These are phyloP conservation scores for Penaeus indicus DNA, from an alignment of 1,140 invertebrate genomes.

Conservation along the genomic window DNA sequence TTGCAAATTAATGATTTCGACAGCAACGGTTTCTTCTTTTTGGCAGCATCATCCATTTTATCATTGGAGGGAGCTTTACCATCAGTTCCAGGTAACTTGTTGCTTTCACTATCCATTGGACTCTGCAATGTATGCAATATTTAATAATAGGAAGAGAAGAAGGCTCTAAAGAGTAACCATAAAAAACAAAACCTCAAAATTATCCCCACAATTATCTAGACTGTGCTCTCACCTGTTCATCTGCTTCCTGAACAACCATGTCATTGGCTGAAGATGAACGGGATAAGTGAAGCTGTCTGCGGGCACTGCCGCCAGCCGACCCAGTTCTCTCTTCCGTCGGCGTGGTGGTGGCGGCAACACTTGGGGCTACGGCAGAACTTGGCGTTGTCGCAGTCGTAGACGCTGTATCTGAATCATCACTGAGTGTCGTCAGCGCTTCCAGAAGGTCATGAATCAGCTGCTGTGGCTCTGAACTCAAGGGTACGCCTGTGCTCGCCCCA, in stretches of 20 bases:
- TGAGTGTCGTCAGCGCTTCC: slow-evolving; percentile 74
- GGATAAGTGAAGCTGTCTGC: slow-evolving; percentile 55
- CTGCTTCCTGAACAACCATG: slow-evolving; percentile 65
- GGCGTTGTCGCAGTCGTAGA: slow-evolving; percentile 4
- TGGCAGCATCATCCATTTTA: slow-evolving; percentile 71
- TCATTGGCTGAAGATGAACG: slow-evolving; percentile 66
- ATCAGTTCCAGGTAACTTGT: slow-evolving; percentile 54
- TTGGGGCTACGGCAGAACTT: not conserved
- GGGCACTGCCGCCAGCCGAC: not conserved
- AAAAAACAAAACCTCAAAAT: not conserved
- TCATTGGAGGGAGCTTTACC: slow-evolving; percentile 68
- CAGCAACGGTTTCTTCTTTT: slow-evolving; percentile 75
- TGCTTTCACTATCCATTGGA: slow-evolving; percentile 63
- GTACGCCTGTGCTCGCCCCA: not conserved
- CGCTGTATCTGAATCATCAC: slow-evolving; percentile 70
- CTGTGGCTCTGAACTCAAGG: slow-evolving; percentile 70
- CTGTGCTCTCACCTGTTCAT: slow-evolving; percentile 60
- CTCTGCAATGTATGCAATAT: slow-evolving; percentile 42
- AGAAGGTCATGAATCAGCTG: slow-evolving; percentile 79
- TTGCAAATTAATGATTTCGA: slow-evolving; percentile 84
- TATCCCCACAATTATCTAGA: not conserved
- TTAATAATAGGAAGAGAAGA: slow-evolving; percentile 9
- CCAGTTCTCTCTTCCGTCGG: slow-evolving; percentile 57
- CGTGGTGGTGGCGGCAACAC: slow-evolving; percentile 35
- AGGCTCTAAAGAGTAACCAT: not conserved